These are phyloP conservation scores for Chelonus insularis DNA, from an alignment of 1,140 invertebrate genomes.

Conservation along the genomic window DNA sequence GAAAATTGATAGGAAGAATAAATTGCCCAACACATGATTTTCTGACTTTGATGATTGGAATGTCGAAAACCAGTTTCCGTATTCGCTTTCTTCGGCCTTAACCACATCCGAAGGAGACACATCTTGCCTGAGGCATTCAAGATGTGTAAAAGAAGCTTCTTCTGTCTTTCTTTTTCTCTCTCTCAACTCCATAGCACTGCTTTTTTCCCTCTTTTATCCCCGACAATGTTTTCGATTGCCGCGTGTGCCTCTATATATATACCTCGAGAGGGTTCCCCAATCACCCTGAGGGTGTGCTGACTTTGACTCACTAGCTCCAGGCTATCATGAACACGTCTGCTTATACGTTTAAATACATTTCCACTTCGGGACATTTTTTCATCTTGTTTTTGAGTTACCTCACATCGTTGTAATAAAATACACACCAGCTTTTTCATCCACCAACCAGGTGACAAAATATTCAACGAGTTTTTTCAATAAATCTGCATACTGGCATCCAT, in stretches of 20 bases:
- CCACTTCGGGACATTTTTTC: not conserved
- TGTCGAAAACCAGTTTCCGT: slow-evolving; percentile 41
- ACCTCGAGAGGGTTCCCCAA: slow-evolving; percentile 43
- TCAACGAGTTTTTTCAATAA: too few species aligned
- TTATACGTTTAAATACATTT: not conserved
- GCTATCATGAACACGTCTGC: too few species aligned
- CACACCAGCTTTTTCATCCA: not conserved
- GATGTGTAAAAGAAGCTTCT: slow-evolving; percentile 1
- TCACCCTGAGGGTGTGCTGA: slow-evolving; percentile 39
- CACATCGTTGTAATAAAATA: not conserved
- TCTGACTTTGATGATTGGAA: slow-evolving; percentile 23
- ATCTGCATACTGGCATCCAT: too few species aligned
- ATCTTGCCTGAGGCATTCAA: slow-evolving; percentile 34
- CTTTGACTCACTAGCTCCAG: slow-evolving; percentile 25
- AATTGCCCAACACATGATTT: too few species aligned
- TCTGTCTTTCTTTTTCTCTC: not conserved
- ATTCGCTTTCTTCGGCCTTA: slow-evolving; percentile 40
- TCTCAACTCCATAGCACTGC: not conserved
- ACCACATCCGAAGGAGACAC: slow-evolving; percentile 33
- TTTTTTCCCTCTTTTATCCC: not conserved
- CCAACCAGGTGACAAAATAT: too few species aligned
- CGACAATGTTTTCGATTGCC: slow-evolving; percentile 6
- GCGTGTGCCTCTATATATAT: not conserved
- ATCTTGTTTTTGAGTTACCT: not conserved
- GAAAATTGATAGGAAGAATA: not conserved